Percentiles rank a stretch among this genome's conserved stretches.
Conservation (phyloP, 2,113 vertebrate species). For the Motacilla tschutschensis region DNA sequence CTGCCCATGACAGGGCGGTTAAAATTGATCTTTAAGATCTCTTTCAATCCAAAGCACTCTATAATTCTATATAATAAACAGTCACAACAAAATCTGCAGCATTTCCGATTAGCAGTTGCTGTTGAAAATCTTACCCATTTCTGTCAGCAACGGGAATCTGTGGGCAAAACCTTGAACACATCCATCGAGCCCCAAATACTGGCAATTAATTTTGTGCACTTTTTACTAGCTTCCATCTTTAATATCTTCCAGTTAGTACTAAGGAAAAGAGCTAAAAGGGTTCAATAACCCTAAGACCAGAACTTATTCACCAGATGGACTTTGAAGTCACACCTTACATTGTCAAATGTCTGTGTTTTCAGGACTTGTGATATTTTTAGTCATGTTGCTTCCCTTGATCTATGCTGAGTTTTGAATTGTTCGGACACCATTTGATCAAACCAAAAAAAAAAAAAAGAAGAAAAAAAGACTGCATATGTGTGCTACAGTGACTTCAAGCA, state of each 20-base stretch:
- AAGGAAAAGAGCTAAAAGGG: neutral
- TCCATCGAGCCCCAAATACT: neutral
- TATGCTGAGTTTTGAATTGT: neutral
- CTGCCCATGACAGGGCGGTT: neutral
- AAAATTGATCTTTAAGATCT: neutral
- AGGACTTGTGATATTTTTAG: conserved; percentile 13
- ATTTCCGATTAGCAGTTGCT: neutral
- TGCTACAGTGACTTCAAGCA: neutral
- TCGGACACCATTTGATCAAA: neutral
- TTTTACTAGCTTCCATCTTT: neutral
- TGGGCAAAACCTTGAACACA: neutral
- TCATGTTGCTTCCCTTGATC: neutral
- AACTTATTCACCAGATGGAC: neutral
- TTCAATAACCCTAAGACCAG: neutral
- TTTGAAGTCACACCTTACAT: conserved; percentile 26
- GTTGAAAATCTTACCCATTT: neutral
- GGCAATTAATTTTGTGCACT: neutral
- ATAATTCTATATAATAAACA: neutral
- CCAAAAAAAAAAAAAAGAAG: neutral
- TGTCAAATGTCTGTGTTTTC: neutral
- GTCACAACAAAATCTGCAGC: neutral
- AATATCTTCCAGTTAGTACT: neutral
- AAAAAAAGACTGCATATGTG: neutral
- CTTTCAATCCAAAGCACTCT: neutral
- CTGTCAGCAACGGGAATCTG: neutral